Conservation (phyloP, 2,888 invertebrate species). For the Hydroisotoma schaefferi region DNA sequence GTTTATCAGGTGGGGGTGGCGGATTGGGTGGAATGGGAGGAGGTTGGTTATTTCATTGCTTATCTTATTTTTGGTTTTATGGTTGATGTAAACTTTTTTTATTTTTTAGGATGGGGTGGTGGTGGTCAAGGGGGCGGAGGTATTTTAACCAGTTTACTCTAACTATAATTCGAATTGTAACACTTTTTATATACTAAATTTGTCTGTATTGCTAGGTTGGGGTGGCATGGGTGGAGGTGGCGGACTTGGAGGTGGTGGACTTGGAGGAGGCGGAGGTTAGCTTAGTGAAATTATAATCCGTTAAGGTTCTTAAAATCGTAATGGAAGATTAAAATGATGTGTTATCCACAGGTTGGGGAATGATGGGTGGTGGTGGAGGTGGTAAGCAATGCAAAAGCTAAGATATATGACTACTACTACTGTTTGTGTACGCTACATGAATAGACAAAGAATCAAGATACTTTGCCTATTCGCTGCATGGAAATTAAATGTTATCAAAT, state of each 20-base stretch:
- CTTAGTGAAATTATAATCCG: no score
- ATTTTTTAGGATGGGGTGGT: not conserved
- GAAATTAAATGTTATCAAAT: not conserved
- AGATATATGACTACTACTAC: not conserved
- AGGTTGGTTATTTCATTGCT: no score
- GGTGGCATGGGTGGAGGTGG: not conserved
- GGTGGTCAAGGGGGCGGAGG: slow-evolving; percentile 1
- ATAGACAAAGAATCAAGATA: no score
- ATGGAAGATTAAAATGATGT: not conserved
- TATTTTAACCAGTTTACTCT: not conserved
- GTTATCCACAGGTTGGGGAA: not conserved
- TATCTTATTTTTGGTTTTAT: slow-evolving; percentile 9
- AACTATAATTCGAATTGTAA: not conserved
- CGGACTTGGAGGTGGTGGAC: not conserved
- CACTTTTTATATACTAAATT: not conserved
- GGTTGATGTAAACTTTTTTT: no score
- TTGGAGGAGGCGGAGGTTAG: not conserved
- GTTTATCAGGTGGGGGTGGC: no score
- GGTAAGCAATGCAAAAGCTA: slow-evolving; percentile 2
- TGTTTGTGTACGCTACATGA: not conserved
- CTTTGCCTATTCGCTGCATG: no score
- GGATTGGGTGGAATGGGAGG: no score
- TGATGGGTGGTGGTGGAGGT: slow-evolving; percentile 1
- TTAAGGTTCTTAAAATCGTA: not conserved
- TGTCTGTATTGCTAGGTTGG: not conserved